A percentile compares a stretch with the other conserved stretches of the same genome.
phyloP scores from a whole-genome alignment of 2,113 vertebrate genomes.

The Neodon shergylaensis region DNA sequence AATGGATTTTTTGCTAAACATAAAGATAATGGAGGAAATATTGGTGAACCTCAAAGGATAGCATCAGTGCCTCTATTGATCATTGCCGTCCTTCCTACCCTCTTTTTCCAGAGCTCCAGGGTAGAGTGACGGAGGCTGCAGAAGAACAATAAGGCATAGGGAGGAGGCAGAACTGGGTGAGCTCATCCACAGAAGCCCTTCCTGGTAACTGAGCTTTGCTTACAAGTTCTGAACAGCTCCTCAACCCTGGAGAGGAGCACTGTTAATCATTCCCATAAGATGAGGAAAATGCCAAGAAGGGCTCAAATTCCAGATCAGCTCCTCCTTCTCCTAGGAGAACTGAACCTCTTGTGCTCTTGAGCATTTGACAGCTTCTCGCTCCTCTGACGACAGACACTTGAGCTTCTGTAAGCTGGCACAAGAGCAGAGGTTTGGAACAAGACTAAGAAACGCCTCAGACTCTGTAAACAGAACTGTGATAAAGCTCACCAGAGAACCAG shows the following conservation, averaged over 20 bases:
- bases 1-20: conserved; percentile 70
- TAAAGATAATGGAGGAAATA: conserved; percentile 62
- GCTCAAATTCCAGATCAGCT: neutral
- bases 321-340: neutral
- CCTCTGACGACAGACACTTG: neutral
- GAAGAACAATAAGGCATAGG: neutral
- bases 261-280: neutral
- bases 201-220: neutral
- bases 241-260: neutral
- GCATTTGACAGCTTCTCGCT: neutral
- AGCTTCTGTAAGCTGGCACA: neutral
- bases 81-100: neutral
- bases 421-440: neutral
- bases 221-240: neutral
- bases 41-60: conserved; percentile 54
- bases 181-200: neutral
- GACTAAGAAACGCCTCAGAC: neutral
- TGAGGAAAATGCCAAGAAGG: neutral
- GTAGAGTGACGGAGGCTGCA: neutral
- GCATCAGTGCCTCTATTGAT: conserved; percentile 20
- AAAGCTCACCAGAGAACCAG: neutral
- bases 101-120: neutral
- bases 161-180: neutral
- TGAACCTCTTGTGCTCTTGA: neutral
- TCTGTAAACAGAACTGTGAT: neutral